These are phyloP conservation scores for Aphyosemion australe DNA, from an alignment of 2,113 vertebrate species.

Conservation along the genomic window DNA sequence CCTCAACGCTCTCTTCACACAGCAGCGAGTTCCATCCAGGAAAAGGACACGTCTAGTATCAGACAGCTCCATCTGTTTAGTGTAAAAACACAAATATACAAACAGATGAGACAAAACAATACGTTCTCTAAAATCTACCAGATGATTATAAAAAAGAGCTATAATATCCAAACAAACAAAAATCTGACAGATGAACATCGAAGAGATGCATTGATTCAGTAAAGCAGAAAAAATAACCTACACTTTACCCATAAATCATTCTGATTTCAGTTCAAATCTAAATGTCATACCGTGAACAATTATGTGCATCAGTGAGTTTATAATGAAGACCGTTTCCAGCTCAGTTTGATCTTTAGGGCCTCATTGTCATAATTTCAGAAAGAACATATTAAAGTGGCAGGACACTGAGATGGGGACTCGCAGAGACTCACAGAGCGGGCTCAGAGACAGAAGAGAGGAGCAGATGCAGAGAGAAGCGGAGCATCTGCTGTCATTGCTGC, in stretches of 20 bases:
- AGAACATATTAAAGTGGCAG: not conserved
- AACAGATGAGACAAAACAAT: not conserved
- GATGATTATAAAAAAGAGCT: not conserved
- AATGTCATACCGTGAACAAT: not conserved
- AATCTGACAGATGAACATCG: too few relatives aligned
- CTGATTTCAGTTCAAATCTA: not conserved
- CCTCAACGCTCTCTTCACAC: slow-evolving; percentile 16
- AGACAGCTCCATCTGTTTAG: not conserved
- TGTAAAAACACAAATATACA: not conserved
- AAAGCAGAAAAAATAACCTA: too few relatives aligned
- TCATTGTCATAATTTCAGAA: not conserved
- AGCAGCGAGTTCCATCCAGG: not conserved
- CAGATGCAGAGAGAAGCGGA: slow-evolving; percentile 27
- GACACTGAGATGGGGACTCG: too few relatives aligned
- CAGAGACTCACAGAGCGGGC: not conserved
- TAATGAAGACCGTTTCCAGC: not conserved
- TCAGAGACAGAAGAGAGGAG: slow-evolving; percentile 10
- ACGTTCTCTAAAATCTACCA: not conserved
- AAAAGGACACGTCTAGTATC: not conserved
- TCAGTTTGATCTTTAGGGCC: slow-evolving; percentile 4
- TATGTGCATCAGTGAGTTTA: not conserved
- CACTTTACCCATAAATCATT: not conserved
- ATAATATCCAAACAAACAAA: not conserved
- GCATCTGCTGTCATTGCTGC: slow-evolving; percentile 48
- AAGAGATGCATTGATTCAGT: too few relatives aligned